These are phyloP conservation scores for Brachyrhaphis roseni DNA, from an alignment of 2,797 vertebrate species.

Conservation along the genomic window DNA sequence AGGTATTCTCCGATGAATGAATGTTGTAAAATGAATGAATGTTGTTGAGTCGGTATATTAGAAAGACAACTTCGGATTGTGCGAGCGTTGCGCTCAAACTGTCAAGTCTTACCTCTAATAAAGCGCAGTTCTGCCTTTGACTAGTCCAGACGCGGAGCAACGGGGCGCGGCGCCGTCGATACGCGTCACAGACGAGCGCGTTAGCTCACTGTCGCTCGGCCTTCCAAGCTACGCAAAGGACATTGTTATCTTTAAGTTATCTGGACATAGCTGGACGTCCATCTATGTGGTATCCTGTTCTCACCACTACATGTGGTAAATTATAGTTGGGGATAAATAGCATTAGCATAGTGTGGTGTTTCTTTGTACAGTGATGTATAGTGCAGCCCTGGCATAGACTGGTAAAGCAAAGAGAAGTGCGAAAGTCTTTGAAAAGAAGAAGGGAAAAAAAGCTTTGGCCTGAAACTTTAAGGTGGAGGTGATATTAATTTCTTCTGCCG, in stretches of 20 bases:
- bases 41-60: constrained; percentile 39
- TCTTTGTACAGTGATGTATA: background rate
- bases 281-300: no score
- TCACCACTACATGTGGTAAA: no score
- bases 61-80: constrained; percentile 37
- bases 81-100: constrained; percentile 40
- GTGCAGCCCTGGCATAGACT: background rate
- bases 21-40: constrained; percentile 41
- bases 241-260: constrained; percentile 48
- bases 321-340: no score
- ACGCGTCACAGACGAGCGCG: constrained; percentile 63
- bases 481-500: constrained; percentile 23
- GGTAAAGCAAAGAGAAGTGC: background rate
- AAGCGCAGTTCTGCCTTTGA: constrained; percentile 58
- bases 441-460: constrained; percentile 5
- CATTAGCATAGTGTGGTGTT: background rate
- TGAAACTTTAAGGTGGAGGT: constrained; percentile 40
- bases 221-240: constrained; percentile 61
- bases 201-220: constrained; percentile 70
- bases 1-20: constrained; percentile 8
- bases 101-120: constrained; percentile 64
- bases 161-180: constrained; percentile 58
- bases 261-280: constrained; percentile 18
- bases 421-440: constrained; percentile 21
- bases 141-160: constrained; percentile 38